These are phyloP conservation scores for Leucoraja erinaceus DNA, from an alignment of 2,113 vertebrate genomes.

Conservation along the genomic window DNA sequence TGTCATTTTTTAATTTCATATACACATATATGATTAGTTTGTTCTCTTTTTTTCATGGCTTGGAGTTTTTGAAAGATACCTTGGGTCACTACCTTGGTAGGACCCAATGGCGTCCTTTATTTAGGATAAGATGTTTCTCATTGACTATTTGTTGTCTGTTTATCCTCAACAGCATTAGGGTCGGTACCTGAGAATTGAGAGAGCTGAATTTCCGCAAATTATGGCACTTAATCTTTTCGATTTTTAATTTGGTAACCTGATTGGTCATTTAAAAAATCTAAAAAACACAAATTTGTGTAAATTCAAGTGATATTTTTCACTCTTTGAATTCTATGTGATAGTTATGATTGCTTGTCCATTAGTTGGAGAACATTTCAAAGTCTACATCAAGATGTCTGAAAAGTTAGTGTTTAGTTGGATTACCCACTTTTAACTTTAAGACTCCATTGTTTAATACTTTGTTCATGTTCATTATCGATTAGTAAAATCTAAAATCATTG, in stretches of 20 bases:
- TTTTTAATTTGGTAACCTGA: background rate
- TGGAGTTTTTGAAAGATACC: background rate
- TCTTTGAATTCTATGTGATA: background rate
- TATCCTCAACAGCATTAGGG: background rate
- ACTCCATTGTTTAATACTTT: background rate
- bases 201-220: background rate
- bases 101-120: no score
- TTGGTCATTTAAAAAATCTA: background rate
- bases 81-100: no score
- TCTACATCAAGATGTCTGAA: background rate
- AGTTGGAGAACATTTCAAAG: background rate
- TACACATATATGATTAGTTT: no score
- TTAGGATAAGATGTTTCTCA: no score
- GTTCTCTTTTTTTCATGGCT: background rate
- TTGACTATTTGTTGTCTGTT: background rate
- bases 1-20: no score
- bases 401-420: slow-evolving; percentile 15
- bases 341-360: background rate
- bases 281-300: background rate
- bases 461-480: background rate
- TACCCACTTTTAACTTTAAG: background rate
- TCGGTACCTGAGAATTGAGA: background rate
- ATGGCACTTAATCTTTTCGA: background rate
- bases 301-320: background rate
- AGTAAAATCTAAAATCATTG: background rate